Evolutionary conservation across 2,888 invertebrate species (phyloP).

Genomic region (Augochlorella aurata): DNA sequence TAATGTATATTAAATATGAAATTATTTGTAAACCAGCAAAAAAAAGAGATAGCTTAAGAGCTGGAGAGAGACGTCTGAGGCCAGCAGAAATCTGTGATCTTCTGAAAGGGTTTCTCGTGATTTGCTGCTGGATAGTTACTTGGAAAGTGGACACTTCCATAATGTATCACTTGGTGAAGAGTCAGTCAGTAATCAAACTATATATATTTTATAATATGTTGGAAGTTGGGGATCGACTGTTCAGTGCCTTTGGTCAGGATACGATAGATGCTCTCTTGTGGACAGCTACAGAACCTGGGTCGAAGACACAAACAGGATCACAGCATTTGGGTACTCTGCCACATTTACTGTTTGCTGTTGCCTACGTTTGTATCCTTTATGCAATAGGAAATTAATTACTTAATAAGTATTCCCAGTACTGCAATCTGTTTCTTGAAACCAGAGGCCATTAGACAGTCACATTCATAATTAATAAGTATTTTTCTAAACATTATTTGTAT

Average conservation of each 20-base stretch:
- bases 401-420: not conserved
- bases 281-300: slow-evolving; percentile 98
- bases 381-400: slow-evolving; percentile 9
- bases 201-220: slow-evolving; percentile 99
- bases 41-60: slow-evolving; percentile 24
- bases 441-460: not conserved
- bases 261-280: slow-evolving; percentile 98
- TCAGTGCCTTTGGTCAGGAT: slow-evolving; percentile 98
- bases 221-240: slow-evolving; percentile 97
- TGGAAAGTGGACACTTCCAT: slow-evolving; percentile 98
- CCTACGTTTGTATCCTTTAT: slow-evolving; percentile 97
- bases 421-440: too few species aligned
- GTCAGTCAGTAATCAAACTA: slow-evolving; percentile 99
- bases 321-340: slow-evolving; percentile 94
- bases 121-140: slow-evolving; percentile 92
- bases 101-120: slow-evolving; percentile 94
- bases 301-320: slow-evolving; percentile 82
- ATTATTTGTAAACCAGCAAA: slow-evolving; percentile 28
- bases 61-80: slow-evolving; percentile 83
- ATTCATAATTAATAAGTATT: not conserved
- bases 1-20: slow-evolving; percentile 6
- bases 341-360: slow-evolving; percentile 94
- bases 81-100: slow-evolving; percentile 98
- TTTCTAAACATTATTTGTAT: slow-evolving; percentile 29
- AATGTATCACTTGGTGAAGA: slow-evolving; percentile 98